Percentiles rank a stretch among this genome's conserved stretches.
Conservation (phyloP, 2,888 invertebrate species). For the Chloroclystis v-ata region DNA sequence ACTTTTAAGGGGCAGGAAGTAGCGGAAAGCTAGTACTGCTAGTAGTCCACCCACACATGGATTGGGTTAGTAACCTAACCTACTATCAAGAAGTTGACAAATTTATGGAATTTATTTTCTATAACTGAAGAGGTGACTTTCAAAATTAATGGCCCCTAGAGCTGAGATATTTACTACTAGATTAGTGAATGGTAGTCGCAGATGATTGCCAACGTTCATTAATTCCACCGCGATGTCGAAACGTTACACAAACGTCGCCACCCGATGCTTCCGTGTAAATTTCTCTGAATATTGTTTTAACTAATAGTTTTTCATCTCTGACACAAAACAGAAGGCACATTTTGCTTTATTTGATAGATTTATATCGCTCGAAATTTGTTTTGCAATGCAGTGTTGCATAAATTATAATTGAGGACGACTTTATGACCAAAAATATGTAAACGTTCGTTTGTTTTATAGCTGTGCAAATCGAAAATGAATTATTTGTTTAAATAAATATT, state of each 20-base stretch:
- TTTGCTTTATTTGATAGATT: conserved; percentile 8
- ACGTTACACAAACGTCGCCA: conserved; percentile 44
- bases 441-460: too few species aligned
- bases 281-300: conserved; percentile 43
- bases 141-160: too few species aligned
- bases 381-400: conserved; percentile 1
- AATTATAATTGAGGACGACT: conserved; percentile 2
- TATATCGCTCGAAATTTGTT: conserved; percentile 2
- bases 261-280: conserved; percentile 49
- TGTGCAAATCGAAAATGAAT: too few species aligned
- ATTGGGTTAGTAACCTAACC: too few species aligned
- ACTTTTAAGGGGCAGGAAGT: too few species aligned
- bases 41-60: too few species aligned
- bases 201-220: conserved; percentile 25
- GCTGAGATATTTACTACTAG: neutral
- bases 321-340: neutral
- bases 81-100: too few species aligned
- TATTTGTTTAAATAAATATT: too few species aligned
- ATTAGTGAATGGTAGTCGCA: conserved; percentile 2
- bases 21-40: too few species aligned
- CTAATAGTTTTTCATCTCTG: conserved; percentile 30
- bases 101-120: too few species aligned
- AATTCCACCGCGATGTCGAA: conserved; percentile 24
- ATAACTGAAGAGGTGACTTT: too few species aligned
- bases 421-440: neutral